A percentile compares a stretch with the other conserved stretches of the same genome.
Conservation (phyloP, 1,140 invertebrate genomes). For the Megalopta genalis region DNA sequence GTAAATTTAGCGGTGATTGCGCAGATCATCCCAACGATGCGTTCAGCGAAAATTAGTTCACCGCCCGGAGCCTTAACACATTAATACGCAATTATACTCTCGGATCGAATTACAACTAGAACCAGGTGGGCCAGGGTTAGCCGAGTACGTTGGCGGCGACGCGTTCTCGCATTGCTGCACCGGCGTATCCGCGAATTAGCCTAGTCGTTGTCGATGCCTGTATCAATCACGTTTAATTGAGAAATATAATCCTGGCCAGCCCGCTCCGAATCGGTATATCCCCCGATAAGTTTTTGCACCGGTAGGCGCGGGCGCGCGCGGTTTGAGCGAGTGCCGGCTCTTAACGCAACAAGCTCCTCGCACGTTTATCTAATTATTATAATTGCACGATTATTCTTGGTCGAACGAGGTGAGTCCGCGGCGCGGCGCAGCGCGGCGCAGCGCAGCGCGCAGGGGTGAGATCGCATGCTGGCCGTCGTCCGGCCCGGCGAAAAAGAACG, state of each 20-base stretch:
- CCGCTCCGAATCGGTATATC: neutral
- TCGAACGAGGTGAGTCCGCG: constrained; percentile 32
- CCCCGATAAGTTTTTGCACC: neutral
- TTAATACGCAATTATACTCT: too few relatives aligned
- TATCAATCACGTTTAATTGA: constrained; percentile 32
- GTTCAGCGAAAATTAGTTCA: too few relatives aligned
- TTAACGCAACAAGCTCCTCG: constrained; percentile 60
- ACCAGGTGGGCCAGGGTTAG: neutral
- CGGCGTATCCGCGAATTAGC: neutral
- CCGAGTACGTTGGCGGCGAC: neutral
- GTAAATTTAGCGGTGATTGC: too few relatives aligned
- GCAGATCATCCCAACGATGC: too few relatives aligned
- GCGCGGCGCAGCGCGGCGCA: neutral
- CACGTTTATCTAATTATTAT: constrained; percentile 78
- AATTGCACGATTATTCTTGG: constrained; percentile 76
- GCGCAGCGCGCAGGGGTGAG: constrained; percentile 26
- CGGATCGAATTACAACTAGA: too few relatives aligned
- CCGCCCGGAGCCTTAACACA: too few relatives aligned
- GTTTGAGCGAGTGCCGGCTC: constrained; percentile 50
- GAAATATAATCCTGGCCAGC: neutral
- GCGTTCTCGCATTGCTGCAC: neutral
- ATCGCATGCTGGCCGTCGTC: constrained; percentile 44
- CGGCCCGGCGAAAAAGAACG: constrained; percentile 55
- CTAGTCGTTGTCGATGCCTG: neutral
- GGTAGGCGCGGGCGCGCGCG: constrained; percentile 38